A percentile compares a stretch with the other conserved stretches of the same genome.
phyloP scores from a whole-genome alignment of 1,140 invertebrate species.

The Cyclargus thomasi region DNA sequence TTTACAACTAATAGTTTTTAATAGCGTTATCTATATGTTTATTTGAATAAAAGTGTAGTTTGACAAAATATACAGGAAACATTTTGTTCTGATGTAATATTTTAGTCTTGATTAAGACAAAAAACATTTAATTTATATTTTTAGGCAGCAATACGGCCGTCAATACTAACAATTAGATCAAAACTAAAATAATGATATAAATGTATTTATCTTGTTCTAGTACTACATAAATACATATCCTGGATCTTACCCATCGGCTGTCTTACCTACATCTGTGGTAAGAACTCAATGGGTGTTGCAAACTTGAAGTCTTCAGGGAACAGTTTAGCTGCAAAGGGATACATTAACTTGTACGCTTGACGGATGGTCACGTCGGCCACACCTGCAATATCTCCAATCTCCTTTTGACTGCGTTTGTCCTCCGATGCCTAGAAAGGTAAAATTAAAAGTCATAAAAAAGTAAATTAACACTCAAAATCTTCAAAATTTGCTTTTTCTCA shows the following conservation, averaged over 20 bases:
- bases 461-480: too few relatives aligned
- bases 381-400: conserved; percentile 99
- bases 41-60: too few relatives aligned
- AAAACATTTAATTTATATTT: too few relatives aligned
- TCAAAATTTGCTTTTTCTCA: too few relatives aligned
- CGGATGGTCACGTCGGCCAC: conserved; percentile 99
- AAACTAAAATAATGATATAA: not conserved
- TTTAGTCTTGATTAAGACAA: too few relatives aligned
- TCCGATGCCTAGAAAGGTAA: conserved; percentile 86
- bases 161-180: too few relatives aligned
- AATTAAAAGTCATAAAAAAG: not conserved
- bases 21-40: too few relatives aligned
- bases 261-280: conserved; percentile 88
- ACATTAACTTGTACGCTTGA: conserved; percentile 98
- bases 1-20: too few relatives aligned
- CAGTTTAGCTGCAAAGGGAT: conserved; percentile 91
- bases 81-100: too few relatives aligned
- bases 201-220: not conserved
- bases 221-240: not conserved
- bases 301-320: conserved; percentile 99
- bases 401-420: conserved; percentile 96
- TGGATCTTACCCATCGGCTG: not conserved
- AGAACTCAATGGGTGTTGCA: conserved; percentile 93
- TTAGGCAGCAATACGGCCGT: too few relatives aligned
- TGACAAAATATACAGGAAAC: too few relatives aligned